These are phyloP conservation scores for Cichladusa arquata DNA, from an alignment of 2,113 vertebrate species.

Conservation along the genomic window DNA sequence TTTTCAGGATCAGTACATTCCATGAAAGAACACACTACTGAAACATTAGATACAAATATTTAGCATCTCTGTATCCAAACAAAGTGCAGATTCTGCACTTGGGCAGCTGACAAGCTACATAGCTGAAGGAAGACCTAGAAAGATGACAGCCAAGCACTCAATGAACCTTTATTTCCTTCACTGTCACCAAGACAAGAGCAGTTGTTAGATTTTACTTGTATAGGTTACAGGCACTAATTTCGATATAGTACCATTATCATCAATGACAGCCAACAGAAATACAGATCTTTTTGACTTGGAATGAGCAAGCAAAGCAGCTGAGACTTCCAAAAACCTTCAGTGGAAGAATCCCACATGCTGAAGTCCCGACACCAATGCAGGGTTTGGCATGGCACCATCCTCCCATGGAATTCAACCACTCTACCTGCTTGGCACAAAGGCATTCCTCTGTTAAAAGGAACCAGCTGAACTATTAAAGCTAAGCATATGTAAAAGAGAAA, in stretches of 20 bases:
- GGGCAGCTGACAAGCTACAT: not conserved
- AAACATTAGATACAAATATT: not conserved
- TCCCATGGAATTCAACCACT: fast-evolving
- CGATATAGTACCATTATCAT: no score
- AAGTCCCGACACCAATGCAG: fast-evolving
- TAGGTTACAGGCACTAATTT: not conserved
- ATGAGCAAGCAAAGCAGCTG: not conserved
- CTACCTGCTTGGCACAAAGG: not conserved
- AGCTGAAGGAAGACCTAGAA: not conserved
- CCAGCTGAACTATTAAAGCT: not conserved
- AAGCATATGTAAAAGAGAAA: not conserved
- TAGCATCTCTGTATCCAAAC: not conserved
- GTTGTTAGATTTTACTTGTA: not conserved
- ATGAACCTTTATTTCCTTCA: not conserved
- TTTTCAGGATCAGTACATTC: not conserved
- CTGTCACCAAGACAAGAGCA: not conserved
- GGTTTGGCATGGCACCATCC: fast-evolving
- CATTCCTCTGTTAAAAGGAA: not conserved
- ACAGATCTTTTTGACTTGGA: not conserved
- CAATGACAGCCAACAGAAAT: not conserved
- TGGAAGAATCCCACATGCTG: not conserved
- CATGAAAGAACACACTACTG: not conserved
- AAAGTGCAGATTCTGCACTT: not conserved
- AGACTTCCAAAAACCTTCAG: not conserved
- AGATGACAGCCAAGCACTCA: not conserved